These are phyloP conservation scores for Tyto alba DNA, from an alignment of 2,113 vertebrate species.

Conservation along the genomic window DNA sequence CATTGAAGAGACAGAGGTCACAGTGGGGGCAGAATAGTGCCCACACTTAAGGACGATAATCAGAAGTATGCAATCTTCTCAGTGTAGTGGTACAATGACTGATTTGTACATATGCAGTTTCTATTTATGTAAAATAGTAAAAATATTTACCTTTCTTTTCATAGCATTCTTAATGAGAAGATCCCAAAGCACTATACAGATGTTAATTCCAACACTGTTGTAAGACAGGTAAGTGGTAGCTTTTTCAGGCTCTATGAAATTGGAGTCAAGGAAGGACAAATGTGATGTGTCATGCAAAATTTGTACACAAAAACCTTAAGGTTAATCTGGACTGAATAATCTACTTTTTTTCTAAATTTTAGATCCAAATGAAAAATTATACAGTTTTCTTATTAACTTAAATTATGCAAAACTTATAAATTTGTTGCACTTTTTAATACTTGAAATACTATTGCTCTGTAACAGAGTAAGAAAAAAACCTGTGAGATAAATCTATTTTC, in stretches of 20 bases:
- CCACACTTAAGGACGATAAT: fast-evolving
- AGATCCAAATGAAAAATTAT: not conserved
- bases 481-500: not conserved
- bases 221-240: not conserved
- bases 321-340: not conserved
- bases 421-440: not conserved
- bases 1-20: not conserved
- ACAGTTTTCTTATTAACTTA: not conserved
- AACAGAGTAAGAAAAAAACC: not conserved
- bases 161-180: not conserved
- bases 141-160: not conserved
- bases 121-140: not conserved
- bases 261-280: not conserved
- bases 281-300: not conserved
- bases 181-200: not conserved
- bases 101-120: not conserved
- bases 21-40: not conserved
- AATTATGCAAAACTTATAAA: not conserved
- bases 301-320: not conserved
- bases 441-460: not conserved
- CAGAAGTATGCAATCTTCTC: not conserved
- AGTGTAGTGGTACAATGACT: not conserved
- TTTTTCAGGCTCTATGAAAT: not conserved
- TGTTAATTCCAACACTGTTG: not conserved
- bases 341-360: not conserved